A percentile compares a stretch with the other conserved stretches of the same genome.
Evolutionary conservation across 2,888 invertebrate species (phyloP).

Genomic region (Chrysopilus asiliformis): DNA sequence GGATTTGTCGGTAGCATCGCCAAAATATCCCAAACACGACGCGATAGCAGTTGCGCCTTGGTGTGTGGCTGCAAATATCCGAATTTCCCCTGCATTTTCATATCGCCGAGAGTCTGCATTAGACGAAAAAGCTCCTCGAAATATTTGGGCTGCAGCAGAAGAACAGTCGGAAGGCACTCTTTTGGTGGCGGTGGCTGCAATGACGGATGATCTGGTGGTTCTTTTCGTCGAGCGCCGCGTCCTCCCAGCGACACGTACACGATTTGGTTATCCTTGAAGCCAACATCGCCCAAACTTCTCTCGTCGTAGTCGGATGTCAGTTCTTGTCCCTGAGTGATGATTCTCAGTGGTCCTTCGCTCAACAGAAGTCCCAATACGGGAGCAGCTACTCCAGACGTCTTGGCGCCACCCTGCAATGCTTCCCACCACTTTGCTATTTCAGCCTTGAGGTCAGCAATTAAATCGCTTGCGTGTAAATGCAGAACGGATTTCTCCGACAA

Average conservation of each 20-base stretch:
- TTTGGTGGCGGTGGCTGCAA: slow-evolving; percentile 76
- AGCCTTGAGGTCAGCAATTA: slow-evolving; percentile 81
- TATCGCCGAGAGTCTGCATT: slow-evolving; percentile 79
- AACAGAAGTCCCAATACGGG: slow-evolving; percentile 54
- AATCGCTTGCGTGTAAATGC: slow-evolving; percentile 71
- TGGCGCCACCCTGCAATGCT: slow-evolving; percentile 36
- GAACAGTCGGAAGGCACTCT: slow-evolving; percentile 70
- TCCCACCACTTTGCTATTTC: slow-evolving; percentile 97
- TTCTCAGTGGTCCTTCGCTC: slow-evolving; percentile 73
- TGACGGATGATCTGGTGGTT: slow-evolving; percentile 60
- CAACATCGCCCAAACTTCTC: slow-evolving; percentile 77
- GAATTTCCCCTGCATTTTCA: slow-evolving; percentile 63
- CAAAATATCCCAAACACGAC: slow-evolving; percentile 89
- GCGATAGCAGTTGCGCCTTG: slow-evolving; percentile 76
- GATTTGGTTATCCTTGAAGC: slow-evolving; percentile 87
- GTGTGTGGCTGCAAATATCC: slow-evolving; percentile 53
- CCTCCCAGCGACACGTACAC: slow-evolving; percentile 84
- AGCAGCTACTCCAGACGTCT: slow-evolving; percentile 29
- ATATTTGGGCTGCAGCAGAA: slow-evolving; percentile 72
- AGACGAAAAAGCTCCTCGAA: slow-evolving; percentile 83
- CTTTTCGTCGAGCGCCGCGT: slow-evolving; percentile 40
- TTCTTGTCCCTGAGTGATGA: slow-evolving; percentile 90
- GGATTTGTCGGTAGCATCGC: slow-evolving; percentile 86
- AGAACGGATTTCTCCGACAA: slow-evolving; percentile 72
- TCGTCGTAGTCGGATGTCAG: slow-evolving; percentile 86